Conservation (phyloP, 2,888 invertebrate species). For the Drosophila formosana region DNA sequence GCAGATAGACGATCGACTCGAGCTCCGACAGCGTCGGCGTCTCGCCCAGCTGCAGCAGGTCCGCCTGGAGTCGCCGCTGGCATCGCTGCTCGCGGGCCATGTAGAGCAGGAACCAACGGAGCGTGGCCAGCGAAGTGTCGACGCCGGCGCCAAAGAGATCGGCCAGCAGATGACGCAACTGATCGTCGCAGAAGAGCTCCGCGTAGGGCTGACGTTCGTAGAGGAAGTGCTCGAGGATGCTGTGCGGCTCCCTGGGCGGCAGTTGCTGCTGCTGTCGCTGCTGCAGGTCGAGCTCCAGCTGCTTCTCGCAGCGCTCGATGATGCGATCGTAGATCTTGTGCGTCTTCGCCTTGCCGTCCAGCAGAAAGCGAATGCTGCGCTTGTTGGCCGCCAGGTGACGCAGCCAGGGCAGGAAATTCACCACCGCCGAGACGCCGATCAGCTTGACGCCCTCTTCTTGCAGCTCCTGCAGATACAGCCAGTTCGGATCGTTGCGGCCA, state of each 20-base stretch:
- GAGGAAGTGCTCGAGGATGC: constrained; percentile 89
- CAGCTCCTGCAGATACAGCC: constrained; percentile 91
- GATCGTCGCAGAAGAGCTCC: constrained; percentile 63
- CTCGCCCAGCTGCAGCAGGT: constrained; percentile 53
- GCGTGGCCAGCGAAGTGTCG: constrained; percentile 92
- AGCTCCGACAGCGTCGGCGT: constrained; percentile 72
- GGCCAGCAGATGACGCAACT: constrained; percentile 90
- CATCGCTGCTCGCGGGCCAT: constrained; percentile 89
- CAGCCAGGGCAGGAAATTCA: constrained; percentile 94
- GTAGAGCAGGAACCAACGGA: constrained; percentile 93
- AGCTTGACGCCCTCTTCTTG: constrained; percentile 94
- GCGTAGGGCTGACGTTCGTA: constrained; percentile 86
- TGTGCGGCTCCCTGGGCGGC: constrained; percentile 48
- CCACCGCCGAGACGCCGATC: constrained; percentile 92
- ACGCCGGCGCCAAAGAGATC: constrained; percentile 95
- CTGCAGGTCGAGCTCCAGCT: constrained; percentile 42
- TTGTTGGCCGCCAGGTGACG: constrained; percentile 88
- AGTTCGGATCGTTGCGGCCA: constrained; percentile 89
- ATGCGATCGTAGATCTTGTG: constrained; percentile 90
- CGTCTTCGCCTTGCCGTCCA: constrained; percentile 90
- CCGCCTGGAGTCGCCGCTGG: constrained; percentile 85
- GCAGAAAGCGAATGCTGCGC: constrained; percentile 88
- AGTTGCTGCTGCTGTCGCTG: constrained; percentile 10
- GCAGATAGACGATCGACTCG: constrained; percentile 78
- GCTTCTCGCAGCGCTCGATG: constrained; percentile 86